Conservation (phyloP, 1,140 invertebrate genomes). For the Lethrus apterus region DNA sequence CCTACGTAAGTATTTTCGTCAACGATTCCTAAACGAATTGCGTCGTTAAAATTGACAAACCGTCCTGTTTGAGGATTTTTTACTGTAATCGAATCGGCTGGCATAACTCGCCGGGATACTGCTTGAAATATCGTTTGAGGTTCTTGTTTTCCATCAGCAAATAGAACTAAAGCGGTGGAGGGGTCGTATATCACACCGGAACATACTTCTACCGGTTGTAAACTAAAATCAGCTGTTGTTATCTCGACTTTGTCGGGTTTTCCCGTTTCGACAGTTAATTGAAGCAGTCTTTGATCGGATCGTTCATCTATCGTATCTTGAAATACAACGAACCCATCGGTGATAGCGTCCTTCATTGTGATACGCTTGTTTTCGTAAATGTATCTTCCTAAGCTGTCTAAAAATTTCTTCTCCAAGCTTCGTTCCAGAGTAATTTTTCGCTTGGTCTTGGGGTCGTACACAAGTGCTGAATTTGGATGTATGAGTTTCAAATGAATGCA, state of each 20-base stretch:
- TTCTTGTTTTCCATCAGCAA: conserved; percentile 60
- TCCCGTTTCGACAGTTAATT: conserved; percentile 54
- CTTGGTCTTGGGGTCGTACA: conserved; percentile 65
- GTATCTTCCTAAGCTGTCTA: conserved; percentile 73
- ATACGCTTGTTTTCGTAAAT: conserved; percentile 48
- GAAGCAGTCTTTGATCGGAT: conserved; percentile 49
- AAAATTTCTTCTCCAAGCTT: conserved; percentile 68
- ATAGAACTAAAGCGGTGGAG: conserved; percentile 61
- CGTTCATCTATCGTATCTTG: conserved; percentile 45
- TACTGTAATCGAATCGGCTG: conserved; percentile 62
- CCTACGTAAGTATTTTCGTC: conserved; percentile 64
- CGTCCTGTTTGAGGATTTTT: conserved; percentile 65
- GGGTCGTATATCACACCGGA: conserved; percentile 69
- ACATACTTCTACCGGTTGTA: conserved; percentile 60
- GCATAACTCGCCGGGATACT: conserved; percentile 57
- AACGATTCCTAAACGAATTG: conserved; percentile 66
- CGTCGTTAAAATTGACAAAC: conserved; percentile 66
- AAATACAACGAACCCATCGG: conserved; percentile 56
- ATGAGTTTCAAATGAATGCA: conserved; percentile 80
- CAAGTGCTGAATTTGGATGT: conserved; percentile 68
- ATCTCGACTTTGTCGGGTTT: conserved; percentile 62
- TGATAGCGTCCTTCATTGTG: conserved; percentile 75
- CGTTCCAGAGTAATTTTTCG: conserved; percentile 63
- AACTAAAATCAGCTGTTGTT: too few relatives aligned
- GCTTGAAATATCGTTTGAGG: conserved; percentile 63